Conservation (phyloP, 2,888 invertebrate genomes). For the Pandemis heparana region DNA sequence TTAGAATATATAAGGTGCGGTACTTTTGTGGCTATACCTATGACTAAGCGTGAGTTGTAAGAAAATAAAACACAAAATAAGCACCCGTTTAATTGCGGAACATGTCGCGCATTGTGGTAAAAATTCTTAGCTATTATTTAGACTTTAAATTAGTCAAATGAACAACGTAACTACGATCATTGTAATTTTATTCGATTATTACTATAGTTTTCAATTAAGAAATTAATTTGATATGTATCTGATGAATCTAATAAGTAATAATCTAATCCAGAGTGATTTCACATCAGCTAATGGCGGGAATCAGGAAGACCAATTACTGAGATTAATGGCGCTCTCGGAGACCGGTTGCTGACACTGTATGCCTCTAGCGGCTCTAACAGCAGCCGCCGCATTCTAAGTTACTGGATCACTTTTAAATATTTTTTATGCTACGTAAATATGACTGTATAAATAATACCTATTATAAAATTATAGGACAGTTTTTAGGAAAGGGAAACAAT, state of each 20-base stretch:
- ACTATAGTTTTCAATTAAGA: constrained; percentile 17
- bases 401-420: background rate
- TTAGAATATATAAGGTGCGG: no score
- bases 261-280: constrained; percentile 38
- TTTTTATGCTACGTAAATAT: background rate
- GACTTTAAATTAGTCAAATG: background rate
- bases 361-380: background rate
- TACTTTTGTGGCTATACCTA: no score
- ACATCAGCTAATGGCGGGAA: constrained; percentile 25
- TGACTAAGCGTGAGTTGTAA: no score
- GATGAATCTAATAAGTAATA: background rate
- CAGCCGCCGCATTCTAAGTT: background rate
- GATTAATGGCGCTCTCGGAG: constrained; percentile 28
- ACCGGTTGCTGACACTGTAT: constrained; percentile 18
- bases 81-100: no score
- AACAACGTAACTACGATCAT: background rate
- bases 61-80: no score
- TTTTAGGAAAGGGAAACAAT: no score
- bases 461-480: no score
- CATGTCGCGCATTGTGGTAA: no score
- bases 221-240: background rate
- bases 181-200: constrained; percentile 4
- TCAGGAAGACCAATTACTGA: constrained; percentile 21
- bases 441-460: no score
- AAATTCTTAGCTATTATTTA: no score